Percentiles rank a stretch among this genome's conserved stretches.
phyloP scores from a whole-genome alignment of 2,113 vertebrate genomes.

The Tupaia chinensis region DNA sequence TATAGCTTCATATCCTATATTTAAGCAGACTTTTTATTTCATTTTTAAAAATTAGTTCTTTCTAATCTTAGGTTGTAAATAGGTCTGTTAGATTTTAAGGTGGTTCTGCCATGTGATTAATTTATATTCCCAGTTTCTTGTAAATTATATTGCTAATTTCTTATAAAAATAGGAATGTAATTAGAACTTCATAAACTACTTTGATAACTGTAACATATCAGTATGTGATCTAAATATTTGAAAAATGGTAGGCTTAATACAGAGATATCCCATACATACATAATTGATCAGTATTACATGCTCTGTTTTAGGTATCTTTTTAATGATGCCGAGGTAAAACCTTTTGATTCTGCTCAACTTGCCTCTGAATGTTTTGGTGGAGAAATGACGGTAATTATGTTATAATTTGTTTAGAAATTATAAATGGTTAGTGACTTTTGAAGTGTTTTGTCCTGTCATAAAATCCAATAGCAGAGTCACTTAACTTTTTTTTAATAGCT shows the following conservation, averaged over 20 bases:
- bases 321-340: slow-evolving; percentile 99
- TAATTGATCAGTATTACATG: slow-evolving; percentile 31
- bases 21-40: not conserved
- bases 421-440: slow-evolving; percentile 15
- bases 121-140: slow-evolving; percentile 11
- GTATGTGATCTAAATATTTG: not conserved
- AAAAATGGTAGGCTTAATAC: not conserved
- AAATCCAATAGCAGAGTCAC: slow-evolving; percentile 5
- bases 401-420: slow-evolving; percentile 51
- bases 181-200: slow-evolving; percentile 32
- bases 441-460: not conserved
- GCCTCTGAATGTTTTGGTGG: slow-evolving; percentile 99
- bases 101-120: not conserved
- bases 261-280: not conserved
- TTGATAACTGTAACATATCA: not conserved
- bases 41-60: not conserved
- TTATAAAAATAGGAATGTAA: not conserved
- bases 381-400: slow-evolving; percentile 96
- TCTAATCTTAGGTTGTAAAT: not conserved
- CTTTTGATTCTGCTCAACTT: slow-evolving; percentile 98
- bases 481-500: slow-evolving; percentile 19
- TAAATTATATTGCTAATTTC: not conserved
- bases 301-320: slow-evolving; percentile 95
- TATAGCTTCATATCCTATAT: not conserved
- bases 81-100: slow-evolving; percentile 8